These are phyloP conservation scores for Riparia riparia DNA, from an alignment of 2,113 vertebrate species.

Conservation along the genomic window DNA sequence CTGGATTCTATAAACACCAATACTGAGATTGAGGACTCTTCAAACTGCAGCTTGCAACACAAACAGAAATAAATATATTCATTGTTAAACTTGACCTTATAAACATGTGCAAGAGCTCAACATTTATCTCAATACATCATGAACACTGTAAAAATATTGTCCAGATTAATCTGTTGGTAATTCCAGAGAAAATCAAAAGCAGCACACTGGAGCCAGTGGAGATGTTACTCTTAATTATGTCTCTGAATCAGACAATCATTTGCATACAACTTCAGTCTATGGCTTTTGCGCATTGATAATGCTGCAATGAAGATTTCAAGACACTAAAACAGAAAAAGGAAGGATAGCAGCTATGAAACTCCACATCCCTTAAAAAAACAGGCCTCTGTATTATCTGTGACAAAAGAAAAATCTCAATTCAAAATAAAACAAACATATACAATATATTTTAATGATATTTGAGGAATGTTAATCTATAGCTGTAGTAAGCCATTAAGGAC, in stretches of 20 bases:
- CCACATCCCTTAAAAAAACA: neutral
- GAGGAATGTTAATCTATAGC: neutral
- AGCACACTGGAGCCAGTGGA: neutral
- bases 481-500: neutral
- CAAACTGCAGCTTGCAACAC: neutral
- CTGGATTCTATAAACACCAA: neutral
- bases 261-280: neutral
- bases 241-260: neutral
- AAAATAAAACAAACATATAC: neutral
- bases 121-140: slow-evolving; percentile 14
- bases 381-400: neutral
- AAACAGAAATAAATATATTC: slow-evolving; percentile 39
- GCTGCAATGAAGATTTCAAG: neutral
- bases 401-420: neutral
- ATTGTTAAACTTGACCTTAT: slow-evolving; percentile 24
- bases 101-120: slow-evolving; percentile 7
- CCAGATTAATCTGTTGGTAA: neutral
- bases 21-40: neutral
- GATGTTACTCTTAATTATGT: neutral
- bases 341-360: neutral
- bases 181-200: slow-evolving; percentile 2
- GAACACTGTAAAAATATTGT: neutral
- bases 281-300: neutral
- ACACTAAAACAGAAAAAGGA: neutral
- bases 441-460: neutral